A percentile compares a stretch with the other conserved stretches of the same genome.
Conservation (phyloP, 2,113 vertebrate species). For the Tragulus kanchil region DNA sequence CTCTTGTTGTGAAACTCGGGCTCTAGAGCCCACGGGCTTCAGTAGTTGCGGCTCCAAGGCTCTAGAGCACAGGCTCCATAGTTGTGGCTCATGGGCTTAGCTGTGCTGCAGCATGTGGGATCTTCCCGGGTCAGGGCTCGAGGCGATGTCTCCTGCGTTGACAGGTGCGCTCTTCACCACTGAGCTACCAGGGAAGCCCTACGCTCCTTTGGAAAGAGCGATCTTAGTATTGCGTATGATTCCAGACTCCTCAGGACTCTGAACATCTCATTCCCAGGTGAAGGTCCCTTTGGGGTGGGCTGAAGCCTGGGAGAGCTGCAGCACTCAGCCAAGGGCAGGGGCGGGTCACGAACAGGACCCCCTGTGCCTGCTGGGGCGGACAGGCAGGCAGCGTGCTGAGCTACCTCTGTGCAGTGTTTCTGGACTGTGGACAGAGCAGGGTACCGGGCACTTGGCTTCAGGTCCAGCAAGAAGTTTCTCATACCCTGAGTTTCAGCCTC, state of each 20-base stretch:
- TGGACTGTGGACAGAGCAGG: neutral
- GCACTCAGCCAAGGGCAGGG: neutral
- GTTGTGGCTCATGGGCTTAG: too few relatives aligned
- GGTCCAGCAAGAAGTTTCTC: neutral
- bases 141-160: too few relatives aligned
- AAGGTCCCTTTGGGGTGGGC: neutral
- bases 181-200: too few relatives aligned
- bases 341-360: neutral
- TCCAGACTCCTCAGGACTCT: neutral
- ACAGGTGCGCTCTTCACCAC: too few relatives aligned
- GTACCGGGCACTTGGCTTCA: neutral
- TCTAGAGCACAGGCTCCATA: too few relatives aligned
- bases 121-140: too few relatives aligned
- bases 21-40: too few relatives aligned
- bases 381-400: neutral
- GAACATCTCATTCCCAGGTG: neutral
- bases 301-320: neutral
- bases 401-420: too few relatives aligned
- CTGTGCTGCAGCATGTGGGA: too few relatives aligned
- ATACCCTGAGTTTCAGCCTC: neutral
- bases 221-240: rapidly evolving
- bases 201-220: neutral
- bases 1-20: too few relatives aligned
- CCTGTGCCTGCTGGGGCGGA: neutral
- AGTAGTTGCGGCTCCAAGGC: too few relatives aligned